Evolutionary conservation across 2,113 vertebrate genomes (phyloP).

Genomic region (Phyllostomus hastatus): DNA sequence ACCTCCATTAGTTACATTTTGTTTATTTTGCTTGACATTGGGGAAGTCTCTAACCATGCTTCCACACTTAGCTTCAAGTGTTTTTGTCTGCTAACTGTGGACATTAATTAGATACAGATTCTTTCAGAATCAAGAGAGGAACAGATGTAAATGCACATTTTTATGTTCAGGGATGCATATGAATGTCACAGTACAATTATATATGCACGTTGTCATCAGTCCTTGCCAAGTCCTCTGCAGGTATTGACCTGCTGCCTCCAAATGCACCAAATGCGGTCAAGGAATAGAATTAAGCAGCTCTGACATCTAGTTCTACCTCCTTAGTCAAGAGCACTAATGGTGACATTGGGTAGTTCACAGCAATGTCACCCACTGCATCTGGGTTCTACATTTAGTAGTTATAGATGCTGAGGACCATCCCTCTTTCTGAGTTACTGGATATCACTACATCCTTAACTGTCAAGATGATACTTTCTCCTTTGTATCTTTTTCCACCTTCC

Average conservation of each 20-base stretch:
- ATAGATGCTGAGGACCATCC: neutral
- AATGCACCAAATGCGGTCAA: neutral
- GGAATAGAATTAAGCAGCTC: slow-evolving; percentile 33
- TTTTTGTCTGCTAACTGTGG: slow-evolving; percentile 18
- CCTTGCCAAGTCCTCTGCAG: slow-evolving; percentile 32
- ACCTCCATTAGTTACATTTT: slow-evolving; percentile 6
- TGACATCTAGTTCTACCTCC: neutral
- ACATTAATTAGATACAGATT: slow-evolving; percentile 59
- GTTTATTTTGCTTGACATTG: slow-evolving; percentile 38
- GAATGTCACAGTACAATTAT: slow-evolving; percentile 36
- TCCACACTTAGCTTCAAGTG: slow-evolving; percentile 6
- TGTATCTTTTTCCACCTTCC: neutral
- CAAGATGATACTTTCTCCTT: neutral
- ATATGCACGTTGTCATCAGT: slow-evolving; percentile 23
- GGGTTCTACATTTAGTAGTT: neutral
- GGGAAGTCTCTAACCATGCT: neutral
- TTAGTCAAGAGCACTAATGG: slow-evolving; percentile 18
- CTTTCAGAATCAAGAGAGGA: slow-evolving; percentile 28
- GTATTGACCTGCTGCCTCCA: slow-evolving; percentile 48
- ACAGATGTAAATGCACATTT: slow-evolving; percentile 49
- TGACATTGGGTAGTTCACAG: neutral
- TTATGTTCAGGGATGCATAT: slow-evolving; percentile 61
- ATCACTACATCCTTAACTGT: neutral
- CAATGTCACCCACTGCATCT: neutral
- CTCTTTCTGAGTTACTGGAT: neutral